phyloP scores from a whole-genome alignment of 2,888 invertebrate genomes.

The Endotricha flammealis region DNA sequence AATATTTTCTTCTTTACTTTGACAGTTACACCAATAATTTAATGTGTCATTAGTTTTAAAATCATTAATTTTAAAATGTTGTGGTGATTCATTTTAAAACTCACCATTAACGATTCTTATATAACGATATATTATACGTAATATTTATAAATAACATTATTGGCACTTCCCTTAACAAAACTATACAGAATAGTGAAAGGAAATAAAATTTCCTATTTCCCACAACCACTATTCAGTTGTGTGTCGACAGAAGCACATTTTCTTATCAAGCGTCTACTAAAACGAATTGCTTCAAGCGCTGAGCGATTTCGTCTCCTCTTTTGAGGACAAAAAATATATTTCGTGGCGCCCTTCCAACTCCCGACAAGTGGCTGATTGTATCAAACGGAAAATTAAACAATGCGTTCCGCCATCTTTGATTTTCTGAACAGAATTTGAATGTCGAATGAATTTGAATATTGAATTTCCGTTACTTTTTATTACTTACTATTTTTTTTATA shows the following conservation, averaged over 20 bases:
- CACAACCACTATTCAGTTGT: background rate
- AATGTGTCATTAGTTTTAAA: no score
- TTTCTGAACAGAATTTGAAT: background rate
- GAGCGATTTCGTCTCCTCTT: conserved; percentile 21
- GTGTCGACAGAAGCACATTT: conserved; percentile 1
- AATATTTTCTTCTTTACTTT: no score
- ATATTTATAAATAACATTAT: no score
- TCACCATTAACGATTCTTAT: no score
- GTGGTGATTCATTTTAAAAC: no score
- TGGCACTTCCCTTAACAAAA: no score
- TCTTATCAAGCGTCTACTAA: background rate
- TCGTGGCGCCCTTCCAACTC: background rate
- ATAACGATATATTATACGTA: no score
- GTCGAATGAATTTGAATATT: background rate
- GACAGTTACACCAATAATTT: no score
- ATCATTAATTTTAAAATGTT: no score
- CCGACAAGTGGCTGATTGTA: background rate
- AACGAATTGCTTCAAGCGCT: conserved; percentile 21
- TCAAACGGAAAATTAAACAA: background rate
- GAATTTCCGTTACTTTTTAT: no score
- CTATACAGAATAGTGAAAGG: no score
- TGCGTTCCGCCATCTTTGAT: background rate
- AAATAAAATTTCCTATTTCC: background rate
- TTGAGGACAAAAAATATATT: background rate
- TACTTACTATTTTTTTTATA: no score